These are phyloP conservation scores for Arctia plantaginis DNA, from an alignment of 2,888 invertebrate species.

Conservation along the genomic window DNA sequence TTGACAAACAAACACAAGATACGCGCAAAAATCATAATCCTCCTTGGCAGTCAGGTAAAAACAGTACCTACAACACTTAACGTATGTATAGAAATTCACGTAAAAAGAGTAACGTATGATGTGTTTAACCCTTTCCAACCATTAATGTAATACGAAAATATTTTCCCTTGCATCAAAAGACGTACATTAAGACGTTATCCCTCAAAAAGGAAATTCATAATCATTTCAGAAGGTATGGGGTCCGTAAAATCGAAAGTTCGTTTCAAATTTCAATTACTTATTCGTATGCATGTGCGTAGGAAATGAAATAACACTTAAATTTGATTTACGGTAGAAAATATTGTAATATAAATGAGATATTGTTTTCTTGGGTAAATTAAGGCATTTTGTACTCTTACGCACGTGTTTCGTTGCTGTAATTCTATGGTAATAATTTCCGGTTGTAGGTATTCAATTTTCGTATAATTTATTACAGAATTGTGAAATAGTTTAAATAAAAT, in stretches of 20 bases:
- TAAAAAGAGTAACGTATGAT: not conserved
- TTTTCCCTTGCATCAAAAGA: slow-evolving; percentile 60
- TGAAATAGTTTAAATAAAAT: not conserved
- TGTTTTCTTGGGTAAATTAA: slow-evolving; percentile 81
- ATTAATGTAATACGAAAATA: slow-evolving; percentile 54
- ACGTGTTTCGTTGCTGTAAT: slow-evolving; percentile 60
- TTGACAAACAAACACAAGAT: too few relatives aligned
- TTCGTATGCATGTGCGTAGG: slow-evolving; percentile 85
- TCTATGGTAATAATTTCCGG: slow-evolving; percentile 34
- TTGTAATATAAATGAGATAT: slow-evolving; percentile 82
- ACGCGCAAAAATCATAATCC: too few relatives aligned
- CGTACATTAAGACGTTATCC: slow-evolving; percentile 59
- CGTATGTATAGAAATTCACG: not conserved
- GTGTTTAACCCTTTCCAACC: slow-evolving; percentile 24
- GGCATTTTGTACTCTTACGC: slow-evolving; percentile 69
- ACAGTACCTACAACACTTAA: too few relatives aligned
- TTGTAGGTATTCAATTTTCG: slow-evolving; percentile 24
- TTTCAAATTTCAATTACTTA: slow-evolving; percentile 86
- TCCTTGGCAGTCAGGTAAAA: too few relatives aligned
- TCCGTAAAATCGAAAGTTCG: slow-evolving; percentile 84
- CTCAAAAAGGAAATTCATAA: slow-evolving; percentile 79
- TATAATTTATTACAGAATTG: slow-evolving; percentile 17
- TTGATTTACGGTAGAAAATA: slow-evolving; percentile 84
- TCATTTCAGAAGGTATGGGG: slow-evolving; percentile 79
- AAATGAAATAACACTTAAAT: slow-evolving; percentile 86